Evolutionary conservation across 2,113 vertebrate species (phyloP).

Genomic region (Anoplopoma fimbria): DNA sequence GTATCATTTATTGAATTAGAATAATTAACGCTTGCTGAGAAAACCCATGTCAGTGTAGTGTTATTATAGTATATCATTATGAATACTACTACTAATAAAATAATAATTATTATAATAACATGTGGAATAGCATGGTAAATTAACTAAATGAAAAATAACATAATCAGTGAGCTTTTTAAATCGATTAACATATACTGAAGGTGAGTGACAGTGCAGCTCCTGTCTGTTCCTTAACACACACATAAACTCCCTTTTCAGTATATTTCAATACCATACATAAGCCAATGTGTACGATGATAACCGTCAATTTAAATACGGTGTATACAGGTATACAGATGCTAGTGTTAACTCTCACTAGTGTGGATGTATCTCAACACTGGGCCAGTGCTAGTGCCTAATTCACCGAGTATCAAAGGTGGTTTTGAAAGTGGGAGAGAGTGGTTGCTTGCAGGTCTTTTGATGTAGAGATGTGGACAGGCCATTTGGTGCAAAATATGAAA

Average conservation of each 20-base stretch:
- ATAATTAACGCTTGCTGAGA: too few relatives aligned
- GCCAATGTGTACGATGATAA: background rate
- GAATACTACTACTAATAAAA: too few relatives aligned
- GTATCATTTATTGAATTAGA: too few relatives aligned
- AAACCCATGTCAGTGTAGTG: too few relatives aligned
- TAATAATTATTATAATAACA: too few relatives aligned
- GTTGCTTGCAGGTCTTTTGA: conserved; percentile 8
- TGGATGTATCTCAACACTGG: background rate
- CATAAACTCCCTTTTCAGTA: background rate
- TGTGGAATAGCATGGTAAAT: too few relatives aligned
- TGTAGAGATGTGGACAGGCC: conserved; percentile 7
- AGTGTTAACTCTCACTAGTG: too few relatives aligned
- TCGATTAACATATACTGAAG: too few relatives aligned
- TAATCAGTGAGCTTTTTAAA: too few relatives aligned
- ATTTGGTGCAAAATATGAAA: conserved; percentile 37
- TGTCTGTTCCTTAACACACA: background rate
- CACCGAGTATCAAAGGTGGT: background rate
- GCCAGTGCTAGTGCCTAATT: background rate
- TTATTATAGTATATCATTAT: too few relatives aligned
- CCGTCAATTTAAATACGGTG: background rate
- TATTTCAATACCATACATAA: background rate
- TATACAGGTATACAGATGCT: too few relatives aligned
- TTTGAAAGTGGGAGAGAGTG: conserved; percentile 1
- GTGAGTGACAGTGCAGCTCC: too few relatives aligned
- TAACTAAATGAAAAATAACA: background rate